Conservation (phyloP, 2,113 vertebrate species). For the Pygoscelis antarcticus region DNA sequence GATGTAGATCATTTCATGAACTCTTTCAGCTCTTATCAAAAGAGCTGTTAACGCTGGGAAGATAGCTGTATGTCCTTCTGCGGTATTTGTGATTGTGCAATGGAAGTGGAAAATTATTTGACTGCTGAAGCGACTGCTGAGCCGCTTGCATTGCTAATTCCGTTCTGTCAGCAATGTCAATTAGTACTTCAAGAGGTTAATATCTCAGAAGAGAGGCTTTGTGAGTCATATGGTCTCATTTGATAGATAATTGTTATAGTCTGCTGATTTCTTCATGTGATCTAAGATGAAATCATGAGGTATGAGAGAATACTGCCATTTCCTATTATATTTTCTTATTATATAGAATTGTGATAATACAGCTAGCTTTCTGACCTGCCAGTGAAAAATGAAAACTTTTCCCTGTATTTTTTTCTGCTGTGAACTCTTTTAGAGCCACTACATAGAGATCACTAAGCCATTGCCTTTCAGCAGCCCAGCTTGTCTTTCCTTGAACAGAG, state of each 20-base stretch:
- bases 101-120: background rate
- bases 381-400: background rate
- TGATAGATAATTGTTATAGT: conserved; percentile 55
- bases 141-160: background rate
- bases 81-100: background rate
- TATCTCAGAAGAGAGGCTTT: conserved; percentile 30
- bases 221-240: conserved; percentile 61
- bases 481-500: background rate
- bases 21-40: background rate
- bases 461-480: background rate
- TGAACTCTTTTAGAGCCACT: background rate
- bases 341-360: background rate
- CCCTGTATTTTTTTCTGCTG: background rate
- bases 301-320: background rate
- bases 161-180: background rate
- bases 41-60: background rate
- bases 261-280: conserved; percentile 68
- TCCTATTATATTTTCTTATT: background rate
- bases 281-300: conserved; percentile 34
- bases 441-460: background rate
- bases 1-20: background rate
- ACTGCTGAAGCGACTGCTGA: background rate
- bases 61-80: background rate
- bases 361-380: background rate
- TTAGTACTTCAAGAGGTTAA: conserved; percentile 48